A percentile compares a stretch with the other conserved stretches of the same genome.
phyloP scores from a whole-genome alignment of 2,888 invertebrate species.

The Zygaena filipendulae region DNA sequence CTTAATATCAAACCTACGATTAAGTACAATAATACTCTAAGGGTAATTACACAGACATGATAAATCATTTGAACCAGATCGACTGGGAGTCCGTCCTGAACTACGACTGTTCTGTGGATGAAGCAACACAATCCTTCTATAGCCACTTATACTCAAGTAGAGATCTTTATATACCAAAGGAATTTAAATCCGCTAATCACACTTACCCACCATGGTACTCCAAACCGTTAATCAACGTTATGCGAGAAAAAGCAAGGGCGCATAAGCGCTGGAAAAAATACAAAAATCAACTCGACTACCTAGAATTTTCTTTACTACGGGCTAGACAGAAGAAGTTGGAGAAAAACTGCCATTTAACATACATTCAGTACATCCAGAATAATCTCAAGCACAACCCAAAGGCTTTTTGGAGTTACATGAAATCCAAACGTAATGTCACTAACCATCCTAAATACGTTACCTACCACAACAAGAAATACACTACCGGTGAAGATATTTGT shows the following conservation, averaged over 20 bases:
- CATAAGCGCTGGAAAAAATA: slow-evolving; percentile 4
- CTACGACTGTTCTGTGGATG: no score
- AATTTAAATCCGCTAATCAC: no score
- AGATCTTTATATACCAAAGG: no score
- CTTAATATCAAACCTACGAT: no score
- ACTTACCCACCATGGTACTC: slow-evolving; percentile 6
- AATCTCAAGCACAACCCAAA: slow-evolving; percentile 3
- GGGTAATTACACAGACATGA: no score
- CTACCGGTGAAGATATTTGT: background rate
- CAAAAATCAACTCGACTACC: slow-evolving; percentile 2
- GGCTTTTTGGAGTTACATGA: background rate
- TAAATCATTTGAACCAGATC: no score
- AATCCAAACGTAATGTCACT: slow-evolving; percentile 1
- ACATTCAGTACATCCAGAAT: background rate
- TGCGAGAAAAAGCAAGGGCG: slow-evolving; percentile 3
- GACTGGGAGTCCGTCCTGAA: no score
- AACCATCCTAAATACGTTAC: slow-evolving; percentile 3
- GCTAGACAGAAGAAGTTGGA: slow-evolving; percentile 2
- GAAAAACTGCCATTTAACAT: slow-evolving; percentile 1
- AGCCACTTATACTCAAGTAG: no score
- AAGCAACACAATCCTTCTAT: no score
- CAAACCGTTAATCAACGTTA: slow-evolving; percentile 3
- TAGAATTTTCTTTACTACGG: slow-evolving; percentile 1
- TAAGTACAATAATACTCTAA: no score
- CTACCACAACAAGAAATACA: background rate